These are phyloP conservation scores for Stylophora pistillata DNA, from an alignment of 64 coral and sea anemone genomes.

Conservation along the genomic window DNA sequence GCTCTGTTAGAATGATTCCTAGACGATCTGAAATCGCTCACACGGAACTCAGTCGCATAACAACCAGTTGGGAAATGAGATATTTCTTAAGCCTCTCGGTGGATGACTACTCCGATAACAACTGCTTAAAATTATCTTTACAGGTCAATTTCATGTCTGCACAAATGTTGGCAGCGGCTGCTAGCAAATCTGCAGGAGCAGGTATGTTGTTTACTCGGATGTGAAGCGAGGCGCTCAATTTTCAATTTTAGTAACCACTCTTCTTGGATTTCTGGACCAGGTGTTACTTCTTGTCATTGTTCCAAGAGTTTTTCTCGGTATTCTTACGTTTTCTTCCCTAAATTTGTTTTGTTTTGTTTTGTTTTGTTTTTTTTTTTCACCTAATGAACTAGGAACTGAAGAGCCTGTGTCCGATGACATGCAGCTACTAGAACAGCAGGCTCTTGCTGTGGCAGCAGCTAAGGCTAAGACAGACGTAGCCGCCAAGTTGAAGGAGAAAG, in stretches of 20 bases:
- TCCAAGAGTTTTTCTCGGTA: no score
- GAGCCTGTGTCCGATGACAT: slow-evolving; percentile 74
- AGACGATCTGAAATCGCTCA: no score
- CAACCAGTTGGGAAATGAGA: not conserved
- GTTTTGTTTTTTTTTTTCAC: not conserved
- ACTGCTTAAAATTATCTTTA: not conserved
- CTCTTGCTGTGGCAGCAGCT: slow-evolving; percentile 57
- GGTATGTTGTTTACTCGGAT: slow-evolving; percentile 40
- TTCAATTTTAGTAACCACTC: no score
- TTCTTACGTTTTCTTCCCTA: no score
- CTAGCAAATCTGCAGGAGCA: slow-evolving; percentile 51
- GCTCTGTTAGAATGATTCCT: no score
- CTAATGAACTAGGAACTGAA: slow-evolving; percentile 11
- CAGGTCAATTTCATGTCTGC: slow-evolving; percentile 99
- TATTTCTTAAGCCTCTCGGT: not conserved
- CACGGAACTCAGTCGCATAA: no score
- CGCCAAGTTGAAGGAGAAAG: slow-evolving; percentile 72
- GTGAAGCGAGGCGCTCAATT: not conserved
- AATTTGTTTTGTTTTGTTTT: no score
- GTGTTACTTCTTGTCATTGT: no score
- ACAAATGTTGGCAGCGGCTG: slow-evolving; percentile 90
- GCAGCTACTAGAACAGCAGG: slow-evolving; percentile 86
- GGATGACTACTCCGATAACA: not conserved
- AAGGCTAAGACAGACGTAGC: slow-evolving; percentile 48
- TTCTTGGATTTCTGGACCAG: no score